phyloP scores from a whole-genome alignment of 2,888 invertebrate genomes.

The Pristionchus fissidentatus region DNA sequence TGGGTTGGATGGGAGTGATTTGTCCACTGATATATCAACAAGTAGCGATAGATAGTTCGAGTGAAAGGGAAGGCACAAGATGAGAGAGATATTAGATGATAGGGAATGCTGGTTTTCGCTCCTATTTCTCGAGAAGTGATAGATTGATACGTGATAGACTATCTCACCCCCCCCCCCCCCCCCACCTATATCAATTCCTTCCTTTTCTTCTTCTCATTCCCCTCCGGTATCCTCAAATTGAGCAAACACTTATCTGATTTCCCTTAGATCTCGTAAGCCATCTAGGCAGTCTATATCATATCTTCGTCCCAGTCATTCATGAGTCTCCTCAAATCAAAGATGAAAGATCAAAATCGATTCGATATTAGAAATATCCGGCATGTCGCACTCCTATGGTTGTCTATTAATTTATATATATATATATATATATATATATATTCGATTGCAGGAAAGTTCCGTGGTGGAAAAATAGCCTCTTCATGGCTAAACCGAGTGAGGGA shows the following conservation, averaged over 20 bases:
- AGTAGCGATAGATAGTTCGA: slow-evolving; percentile 6
- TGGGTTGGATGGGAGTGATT: too few species aligned
- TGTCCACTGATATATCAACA: not conserved
- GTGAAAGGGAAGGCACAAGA: not conserved
- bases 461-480: slow-evolving; percentile 44
- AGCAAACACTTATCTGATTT: not conserved
- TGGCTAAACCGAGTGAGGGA: slow-evolving; percentile 27
- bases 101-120: slow-evolving; percentile 14
- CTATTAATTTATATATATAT: not conserved
- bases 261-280: not conserved
- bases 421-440: not conserved
- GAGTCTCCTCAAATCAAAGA: not conserved
- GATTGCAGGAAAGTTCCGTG: slow-evolving; percentile 48
- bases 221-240: slow-evolving; percentile 2
- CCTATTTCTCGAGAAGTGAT: not conserved
- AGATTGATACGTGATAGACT: slow-evolving; percentile 15
- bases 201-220: slow-evolving; percentile 22
- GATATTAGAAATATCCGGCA: not conserved
- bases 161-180: slow-evolving; percentile 14
- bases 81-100: not conserved
- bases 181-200: slow-evolving; percentile 10
- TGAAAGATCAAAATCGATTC: not conserved
- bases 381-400: not conserved
- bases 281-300: not conserved
- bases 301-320: not conserved